Percentiles rank a stretch among this genome's conserved stretches.
Conservation (phyloP, 64 coral and sea anemone species). For the Montipora foliosa region DNA sequence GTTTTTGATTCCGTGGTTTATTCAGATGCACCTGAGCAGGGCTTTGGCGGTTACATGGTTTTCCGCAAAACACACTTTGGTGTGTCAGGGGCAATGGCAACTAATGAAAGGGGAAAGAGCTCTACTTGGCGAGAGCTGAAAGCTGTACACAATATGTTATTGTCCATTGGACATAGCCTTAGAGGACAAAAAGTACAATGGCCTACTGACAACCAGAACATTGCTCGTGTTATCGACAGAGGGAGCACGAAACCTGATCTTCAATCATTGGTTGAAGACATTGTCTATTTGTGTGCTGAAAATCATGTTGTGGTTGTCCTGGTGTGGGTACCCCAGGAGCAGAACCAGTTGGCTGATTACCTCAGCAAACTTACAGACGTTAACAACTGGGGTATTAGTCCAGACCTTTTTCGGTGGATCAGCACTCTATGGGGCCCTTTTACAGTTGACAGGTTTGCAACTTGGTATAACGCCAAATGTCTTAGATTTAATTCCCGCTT, state of each 20-base stretch:
- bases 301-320: conserved; percentile 20
- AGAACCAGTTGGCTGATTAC: conserved; percentile 62
- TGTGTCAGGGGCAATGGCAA: conserved; percentile 10
- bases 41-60: conserved; percentile 17
- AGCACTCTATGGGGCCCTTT: conserved; percentile 29
- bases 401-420: conserved; percentile 22
- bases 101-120: conserved; percentile 15
- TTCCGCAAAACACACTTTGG: neutral
- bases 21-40: conserved; percentile 30
- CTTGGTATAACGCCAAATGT: conserved; percentile 46
- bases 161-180: conserved; percentile 18
- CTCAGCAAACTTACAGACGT: conserved; percentile 52
- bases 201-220: conserved; percentile 63
- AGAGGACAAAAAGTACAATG: conserved; percentile 53
- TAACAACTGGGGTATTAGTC: conserved; percentile 42
- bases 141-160: conserved; percentile 47
- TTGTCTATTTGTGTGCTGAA: conserved; percentile 36
- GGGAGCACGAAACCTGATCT: conserved; percentile 27
- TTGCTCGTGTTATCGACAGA: neutral
- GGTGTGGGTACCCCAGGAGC: conserved; percentile 40
- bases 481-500: conserved; percentile 36
- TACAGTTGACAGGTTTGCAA: conserved; percentile 53
- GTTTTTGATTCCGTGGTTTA: conserved; percentile 19
- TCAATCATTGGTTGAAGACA: conserved; percentile 15
- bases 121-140: conserved; percentile 56